Conservation (phyloP, 1,140 invertebrate species). For the Sipha flava region DNA sequence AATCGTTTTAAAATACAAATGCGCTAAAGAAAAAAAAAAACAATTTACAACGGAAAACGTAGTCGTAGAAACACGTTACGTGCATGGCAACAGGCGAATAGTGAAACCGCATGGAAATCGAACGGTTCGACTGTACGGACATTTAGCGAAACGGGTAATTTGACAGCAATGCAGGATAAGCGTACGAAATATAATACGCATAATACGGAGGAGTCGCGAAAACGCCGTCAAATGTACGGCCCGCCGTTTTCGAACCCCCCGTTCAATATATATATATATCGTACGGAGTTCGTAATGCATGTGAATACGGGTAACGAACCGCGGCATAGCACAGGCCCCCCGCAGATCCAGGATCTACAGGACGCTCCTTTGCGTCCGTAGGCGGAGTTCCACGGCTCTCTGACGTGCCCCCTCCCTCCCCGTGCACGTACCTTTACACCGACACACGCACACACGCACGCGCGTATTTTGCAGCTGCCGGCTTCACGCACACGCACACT, state of each 20-base stretch:
- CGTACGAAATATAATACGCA: no score
- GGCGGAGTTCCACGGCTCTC: background rate
- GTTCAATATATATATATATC: background rate
- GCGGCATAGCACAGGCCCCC: background rate
- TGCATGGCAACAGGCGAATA: no score
- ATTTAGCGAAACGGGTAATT: no score
- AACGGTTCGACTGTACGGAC: no score
- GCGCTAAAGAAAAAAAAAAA: no score
- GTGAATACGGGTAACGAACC: background rate
- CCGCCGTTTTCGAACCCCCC: background rate
- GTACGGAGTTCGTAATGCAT: background rate
- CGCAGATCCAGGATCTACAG: background rate
- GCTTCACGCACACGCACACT: background rate
- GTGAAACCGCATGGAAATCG: no score
- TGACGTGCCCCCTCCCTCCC: background rate
- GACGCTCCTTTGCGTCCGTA: no score
- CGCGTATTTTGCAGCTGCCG: conserved; percentile 8
- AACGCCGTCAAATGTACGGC: background rate
- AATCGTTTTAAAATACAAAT: no score
- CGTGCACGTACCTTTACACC: background rate
- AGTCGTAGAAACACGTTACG: no score
- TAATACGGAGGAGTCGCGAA: no score
- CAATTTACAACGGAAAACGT: no score
- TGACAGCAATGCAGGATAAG: no score
- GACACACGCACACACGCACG: background rate